Evolutionary conservation across 2,888 invertebrate genomes (phyloP).

Genomic region (Catocala nupta): DNA sequence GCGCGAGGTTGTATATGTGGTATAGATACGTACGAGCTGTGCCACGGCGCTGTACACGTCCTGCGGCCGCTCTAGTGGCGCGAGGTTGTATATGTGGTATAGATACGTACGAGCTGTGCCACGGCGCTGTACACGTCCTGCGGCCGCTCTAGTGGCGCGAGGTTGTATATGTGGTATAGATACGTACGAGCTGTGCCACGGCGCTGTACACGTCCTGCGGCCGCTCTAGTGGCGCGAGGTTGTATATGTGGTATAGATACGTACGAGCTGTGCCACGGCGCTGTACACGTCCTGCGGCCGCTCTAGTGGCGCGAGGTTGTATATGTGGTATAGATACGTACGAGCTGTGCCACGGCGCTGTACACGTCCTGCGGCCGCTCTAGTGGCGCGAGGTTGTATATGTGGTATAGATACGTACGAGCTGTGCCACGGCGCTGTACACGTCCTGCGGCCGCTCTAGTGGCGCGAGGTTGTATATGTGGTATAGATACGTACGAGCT

Average conservation of each 20-base stretch:
- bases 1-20: conserved; percentile 93
- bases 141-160: conserved; percentile 91
- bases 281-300: conserved; percentile 98
- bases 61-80: conserved; percentile 91
- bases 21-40: conserved; percentile 87
- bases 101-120: conserved; percentile 88
- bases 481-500: conserved; percentile 90
- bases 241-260: conserved; percentile 89
- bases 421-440: conserved; percentile 94
- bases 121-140: conserved; percentile 98
- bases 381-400: conserved; percentile 91
- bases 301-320: conserved; percentile 91
- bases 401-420: conserved; percentile 91
- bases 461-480: conserved; percentile 91
- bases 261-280: conserved; percentile 92
- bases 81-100: conserved; percentile 93
- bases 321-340: conserved; percentile 88
- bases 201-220: conserved; percentile 98
- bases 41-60: conserved; percentile 98
- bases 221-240: conserved; percentile 90
- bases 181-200: conserved; percentile 91
- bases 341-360: conserved; percentile 93
- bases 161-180: conserved; percentile 91
- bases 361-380: conserved; percentile 96
- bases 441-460: conserved; percentile 94